A percentile compares a stretch with the other conserved stretches of the same genome.
Conservation (phyloP, 2,888 invertebrate species). For the Diachrysia chrysitis region DNA sequence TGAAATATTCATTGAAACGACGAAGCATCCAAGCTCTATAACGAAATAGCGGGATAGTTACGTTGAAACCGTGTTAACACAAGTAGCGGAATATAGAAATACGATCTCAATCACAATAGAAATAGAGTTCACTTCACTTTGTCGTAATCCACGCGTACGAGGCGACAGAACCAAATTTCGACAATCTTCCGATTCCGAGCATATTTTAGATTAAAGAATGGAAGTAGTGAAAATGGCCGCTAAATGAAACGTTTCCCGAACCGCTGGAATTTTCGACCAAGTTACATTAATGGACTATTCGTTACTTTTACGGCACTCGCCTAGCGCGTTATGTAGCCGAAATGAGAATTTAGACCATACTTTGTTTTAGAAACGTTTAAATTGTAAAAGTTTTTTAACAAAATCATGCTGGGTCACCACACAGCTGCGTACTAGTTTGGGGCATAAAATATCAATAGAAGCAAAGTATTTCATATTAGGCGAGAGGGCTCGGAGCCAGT, state of each 20-base stretch:
- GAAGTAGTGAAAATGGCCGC: constrained; percentile 45
- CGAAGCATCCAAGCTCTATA: constrained; percentile 68
- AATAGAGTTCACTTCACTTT: constrained; percentile 61
- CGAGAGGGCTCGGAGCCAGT: constrained; percentile 53
- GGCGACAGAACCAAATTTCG: constrained; percentile 53
- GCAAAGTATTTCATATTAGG: constrained; percentile 28
- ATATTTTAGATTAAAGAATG: constrained; percentile 44
- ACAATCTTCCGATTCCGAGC: constrained; percentile 65
- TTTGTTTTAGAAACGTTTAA: constrained; percentile 6
- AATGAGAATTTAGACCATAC: constrained; percentile 5
- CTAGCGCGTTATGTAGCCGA: constrained; percentile 5
- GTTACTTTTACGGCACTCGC: constrained; percentile 9
- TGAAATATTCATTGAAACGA: constrained; percentile 67
- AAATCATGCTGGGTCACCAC: constrained; percentile 5
- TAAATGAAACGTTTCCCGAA: constrained; percentile 30
- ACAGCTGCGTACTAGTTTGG: constrained; percentile 21
- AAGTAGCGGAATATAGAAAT: constrained; percentile 54
- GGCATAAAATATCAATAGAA: constrained; percentile 16
- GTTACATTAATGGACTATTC: constrained; percentile 14
- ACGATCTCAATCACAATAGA: constrained; percentile 60
- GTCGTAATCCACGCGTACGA: constrained; percentile 29
- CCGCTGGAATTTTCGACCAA: constrained; percentile 9
- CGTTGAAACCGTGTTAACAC: constrained; percentile 54
- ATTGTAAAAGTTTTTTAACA: constrained; percentile 13
- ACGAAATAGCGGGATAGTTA: constrained; percentile 61